Base-by-base conservation (phyloP, 2,888 invertebrate species). In the Petrolisthes cinctipes region DNA sequence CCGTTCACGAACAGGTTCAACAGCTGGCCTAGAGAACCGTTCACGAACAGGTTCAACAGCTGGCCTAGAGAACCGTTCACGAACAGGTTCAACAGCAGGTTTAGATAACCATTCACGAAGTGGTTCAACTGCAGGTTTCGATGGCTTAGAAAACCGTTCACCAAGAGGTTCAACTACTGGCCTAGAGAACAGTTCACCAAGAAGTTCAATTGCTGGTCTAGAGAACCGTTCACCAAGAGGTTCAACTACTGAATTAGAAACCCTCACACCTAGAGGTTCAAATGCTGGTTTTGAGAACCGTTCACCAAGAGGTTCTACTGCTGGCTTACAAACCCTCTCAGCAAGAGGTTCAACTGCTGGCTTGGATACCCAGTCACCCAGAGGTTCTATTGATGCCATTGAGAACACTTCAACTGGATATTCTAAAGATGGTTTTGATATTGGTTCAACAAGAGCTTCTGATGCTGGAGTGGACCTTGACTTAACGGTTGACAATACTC, bases 391-490 rank as follows among this genome's bases (percentile, higher is more conserved):
- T 53, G 83, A n/a, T 51, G 73, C 20, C n/a, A n/a, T 23, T n/a
- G 73, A 73, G 56, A 4, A n/a, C 20, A 54, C 20, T 57, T 80
- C 80, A 80, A n/a, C 75, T 0, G 54, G 83, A 73, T 71, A 73
- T 75, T 83, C 71, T 71, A 71, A 20, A 14, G 83, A n/a, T 51
- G 80, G 61, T 23, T 14, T 57, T 11, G 80, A 81, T 37, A 14
- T 7, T 0, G 57, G 80, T 81, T 83, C 83, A 56, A 71, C 83
- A 56, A 83, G 83, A 66, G 83, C 20, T 20, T 83, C 83, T 9
- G 53, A 71, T n/a, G 83, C 83, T 51, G 83, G 73, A 56, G 4
- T 83, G 23, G 83, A 83, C 37, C 37, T 37, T 37, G 37, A 37
- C 37, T 37, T 37, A 37, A 37, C 37, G 37, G 37, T 37, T 37